Base-by-base conservation (phyloP, 2,797 vertebrate species). In the Onychomys leucogaster region DNA sequence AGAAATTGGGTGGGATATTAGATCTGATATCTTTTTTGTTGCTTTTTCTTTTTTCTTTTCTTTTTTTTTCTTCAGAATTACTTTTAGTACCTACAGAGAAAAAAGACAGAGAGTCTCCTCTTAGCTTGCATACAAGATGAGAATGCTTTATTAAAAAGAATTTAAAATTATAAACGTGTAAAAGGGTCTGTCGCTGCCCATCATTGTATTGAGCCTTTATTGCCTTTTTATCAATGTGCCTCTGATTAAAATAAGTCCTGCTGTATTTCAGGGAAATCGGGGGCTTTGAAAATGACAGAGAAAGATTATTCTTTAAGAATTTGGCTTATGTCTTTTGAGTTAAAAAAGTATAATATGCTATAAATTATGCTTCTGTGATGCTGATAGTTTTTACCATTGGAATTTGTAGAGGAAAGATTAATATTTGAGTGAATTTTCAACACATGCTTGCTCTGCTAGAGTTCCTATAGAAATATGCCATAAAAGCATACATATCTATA, bases 1-100 rank as follows among this genome's bases (percentile, higher is more conserved):
- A 96, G 97, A 97, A 96, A 97, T 89, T 93, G 95, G 95, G 84
- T 94, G 96, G 96, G 73, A 96, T 93, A 94, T 97, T 95, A 96
- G 83, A 95, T 96, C 6, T 97, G 94, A 5, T 96, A 81, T 80
- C 63, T 96, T 92, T 95, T 93, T 92, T 63, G 69, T 87, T 52
- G 61, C 77, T 21, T 37, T 37, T 75, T 73, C 23, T n/a, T 41
- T 75, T 13, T 69, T 73, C 4, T 55, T 57, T 71, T 12, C 19
- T 63, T 59, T 37, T 34, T 59, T 73, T 93, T 96, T 69, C 43
- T 92, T 93, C 49, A 91, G 94, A 95, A 92, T 97, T 96, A 86
- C 91, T 97, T 95, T 94, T 89, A 85, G 86, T 82, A 63, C 91
- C 89, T 91, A 21, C 77, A 87, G 83, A 86, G 80, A 92, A 94